A percentile compares a stretch with the other conserved stretches of the same genome.
These are phyloP conservation scores for Carollia perspicillata DNA, from an alignment of 2,113 vertebrate species.

Conservation along the genomic window DNA sequence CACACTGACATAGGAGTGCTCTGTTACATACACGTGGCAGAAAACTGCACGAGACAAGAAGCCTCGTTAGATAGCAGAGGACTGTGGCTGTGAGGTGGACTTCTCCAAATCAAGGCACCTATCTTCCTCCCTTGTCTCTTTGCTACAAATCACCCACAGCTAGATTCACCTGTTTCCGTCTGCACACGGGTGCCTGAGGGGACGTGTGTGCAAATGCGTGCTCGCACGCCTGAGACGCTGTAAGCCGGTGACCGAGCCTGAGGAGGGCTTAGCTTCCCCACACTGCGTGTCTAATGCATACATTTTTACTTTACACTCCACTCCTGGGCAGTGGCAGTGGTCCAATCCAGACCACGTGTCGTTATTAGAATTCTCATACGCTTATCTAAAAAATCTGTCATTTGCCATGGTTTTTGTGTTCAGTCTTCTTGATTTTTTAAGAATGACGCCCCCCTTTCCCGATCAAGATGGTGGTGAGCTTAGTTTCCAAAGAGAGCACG, in stretches of 20 bases:
- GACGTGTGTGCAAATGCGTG: too few relatives aligned
- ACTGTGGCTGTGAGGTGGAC: background rate
- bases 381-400: background rate
- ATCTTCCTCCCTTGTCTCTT: background rate
- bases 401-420: background rate
- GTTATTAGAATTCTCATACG: background rate
- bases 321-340: background rate
- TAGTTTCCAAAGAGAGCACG: constrained; percentile 15
- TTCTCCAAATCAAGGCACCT: background rate
- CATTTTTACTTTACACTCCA: background rate
- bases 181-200: accelerated
- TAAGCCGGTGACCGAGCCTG: background rate
- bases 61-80: background rate
- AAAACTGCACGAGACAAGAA: constrained; percentile 84
- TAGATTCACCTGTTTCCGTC: too few relatives aligned
- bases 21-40: constrained; percentile 92
- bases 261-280: background rate
- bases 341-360: background rate
- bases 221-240: background rate
- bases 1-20: constrained; percentile 94
- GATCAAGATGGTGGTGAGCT: background rate
- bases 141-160: background rate
- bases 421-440: background rate
- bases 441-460: background rate
- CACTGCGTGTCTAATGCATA: background rate